phyloP scores from a whole-genome alignment of 1,140 invertebrate species.

The Euwallacea fornicatus region DNA sequence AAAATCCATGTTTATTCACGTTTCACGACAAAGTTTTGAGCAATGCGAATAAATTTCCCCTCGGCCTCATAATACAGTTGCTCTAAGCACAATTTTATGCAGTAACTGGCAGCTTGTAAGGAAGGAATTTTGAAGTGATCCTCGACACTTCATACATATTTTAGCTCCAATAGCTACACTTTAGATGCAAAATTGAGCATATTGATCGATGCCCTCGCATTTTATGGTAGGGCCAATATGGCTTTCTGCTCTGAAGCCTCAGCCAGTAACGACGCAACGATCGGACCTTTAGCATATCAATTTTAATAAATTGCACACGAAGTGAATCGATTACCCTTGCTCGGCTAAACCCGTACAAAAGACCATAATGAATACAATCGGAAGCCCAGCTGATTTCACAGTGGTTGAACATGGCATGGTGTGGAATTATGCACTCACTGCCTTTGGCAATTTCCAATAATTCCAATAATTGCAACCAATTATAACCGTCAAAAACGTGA shows the following conservation, averaged over 20 bases:
- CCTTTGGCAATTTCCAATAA: conserved; percentile 21
- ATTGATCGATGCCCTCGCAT: conserved; percentile 26
- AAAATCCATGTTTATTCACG: conserved; percentile 2
- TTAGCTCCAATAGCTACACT: conserved; percentile 24
- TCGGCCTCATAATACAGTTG: too few relatives aligned
- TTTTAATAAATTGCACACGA: conserved; percentile 37
- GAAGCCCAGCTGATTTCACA: conserved; percentile 34
- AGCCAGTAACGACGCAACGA: conserved; percentile 26
- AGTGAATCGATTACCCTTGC: conserved; percentile 34
- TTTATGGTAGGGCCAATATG: conserved; percentile 26
- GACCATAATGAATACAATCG: conserved; percentile 38
- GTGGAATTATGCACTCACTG: conserved; percentile 27
- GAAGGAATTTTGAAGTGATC: conserved; percentile 8
- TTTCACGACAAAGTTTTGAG: background rate
- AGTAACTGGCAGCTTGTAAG: background rate
- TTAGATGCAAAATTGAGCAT: conserved; percentile 32
- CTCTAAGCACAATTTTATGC: too few relatives aligned
- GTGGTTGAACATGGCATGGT: conserved; percentile 29
- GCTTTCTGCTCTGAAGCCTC: conserved; percentile 28
- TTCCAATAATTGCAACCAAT: conserved; percentile 34
- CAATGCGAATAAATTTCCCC: too few relatives aligned
- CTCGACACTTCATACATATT: conserved; percentile 30
- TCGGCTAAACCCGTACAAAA: conserved; percentile 31
- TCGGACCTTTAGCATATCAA: conserved; percentile 38
- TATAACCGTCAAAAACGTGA: conserved; percentile 23